Base-by-base conservation (phyloP, 2,797 vertebrate species). In the Macrochelys suwanniensis region DNA sequence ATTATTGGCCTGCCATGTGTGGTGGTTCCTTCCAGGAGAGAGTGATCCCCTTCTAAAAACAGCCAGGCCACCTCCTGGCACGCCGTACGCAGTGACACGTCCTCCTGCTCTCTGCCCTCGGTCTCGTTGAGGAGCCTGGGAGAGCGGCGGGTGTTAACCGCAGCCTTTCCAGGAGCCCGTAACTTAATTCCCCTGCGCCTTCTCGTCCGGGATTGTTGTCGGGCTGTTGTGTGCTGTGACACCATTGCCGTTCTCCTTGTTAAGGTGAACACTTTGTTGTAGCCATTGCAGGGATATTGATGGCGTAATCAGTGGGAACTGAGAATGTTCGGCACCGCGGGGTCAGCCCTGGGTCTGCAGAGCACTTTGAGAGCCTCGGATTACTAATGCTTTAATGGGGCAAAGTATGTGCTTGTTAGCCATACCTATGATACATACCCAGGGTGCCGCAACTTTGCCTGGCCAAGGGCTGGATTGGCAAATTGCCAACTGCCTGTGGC, bases 351-450 rank as follows among this genome's bases (percentile, higher is more conserved):
- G 6, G 59, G 3, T 33, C 59, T 61, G 59, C 16, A 9, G 2
- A 37, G 33, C n/a, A 21, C 17, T 9, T 68, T 10, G n/a, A 68
- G 61, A 37, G 4, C 33, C 33, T 21, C 17, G 9, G 17, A 37
- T 68, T 37, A 8, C n/a, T n/a, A 16, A 68, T 16, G 33, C 33
- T 37, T n/a, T n/a, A n/a, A 33, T 33, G 26, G 56, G 56, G 26
- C n/a, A n/a, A 65, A n/a, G 17, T 33, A 33, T 17, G 33, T n/a
- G 21, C 61, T 21, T n/a, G 61, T 68, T 9, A 37, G 61, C 61
- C 17, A 21, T 2, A 4, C 57, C 26, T 28, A 2, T 2, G 10
- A 10, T 28, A 4, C 25, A 11, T n/a, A 16, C 15, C 31, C 13
- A 9, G 33, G 33, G 28, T n/a, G 61, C 7, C 33, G 33, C 33